Base-by-base conservation (phyloP, 2,888 invertebrate species). In the Selenia dentaria region DNA sequence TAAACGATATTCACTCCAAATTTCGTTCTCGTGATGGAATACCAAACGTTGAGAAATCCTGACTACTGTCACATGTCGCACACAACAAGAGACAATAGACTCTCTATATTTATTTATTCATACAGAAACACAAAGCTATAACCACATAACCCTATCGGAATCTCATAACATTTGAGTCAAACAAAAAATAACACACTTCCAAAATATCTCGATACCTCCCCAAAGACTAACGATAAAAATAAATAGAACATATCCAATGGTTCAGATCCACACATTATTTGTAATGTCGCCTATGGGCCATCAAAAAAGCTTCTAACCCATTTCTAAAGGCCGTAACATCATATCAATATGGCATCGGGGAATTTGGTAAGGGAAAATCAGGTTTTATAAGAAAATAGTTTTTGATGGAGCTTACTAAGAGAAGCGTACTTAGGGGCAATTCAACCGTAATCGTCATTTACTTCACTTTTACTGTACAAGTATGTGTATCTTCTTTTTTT, bases 311-410 rank as follows among this genome's bases (percentile, higher is more conserved):
- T 40, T 33, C 32, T 10, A 36, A 16, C 35, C 9, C 35, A 2
- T 22, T 32, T 14, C 11, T 18, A 31, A 10, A 12, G 31, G 14
- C 24, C 13, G 31, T 33, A 28, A 47, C 22, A 41, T 47, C 32
- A 40, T 40, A 40, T 40, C 40, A 46, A 46, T 46, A 46, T 40
- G 40, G 31, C 40, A 26, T 46, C 20, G 20, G 35, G 29, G 40
- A 46, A 26, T 35, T 39, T 20, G 13, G 31, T 14, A 1, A 6
- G 18, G 22, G 20, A 14, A 28, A 13, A 43, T 31, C 25, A 14
- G 3, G 10, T 31, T 46, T 46, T 36, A 35, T 46, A 14, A 22
- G 40, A 26, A 40, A 40, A 36, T 32, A 20, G 31, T 34, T 46
- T 39, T 34, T 27, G 33, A 38, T 42, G 27, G 22, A 16, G 6